Percentiles rank a stretch among this genome's conserved stretches.
Conservation (phyloP, 1,140 invertebrate genomes). For the Achroia grisella region DNA sequence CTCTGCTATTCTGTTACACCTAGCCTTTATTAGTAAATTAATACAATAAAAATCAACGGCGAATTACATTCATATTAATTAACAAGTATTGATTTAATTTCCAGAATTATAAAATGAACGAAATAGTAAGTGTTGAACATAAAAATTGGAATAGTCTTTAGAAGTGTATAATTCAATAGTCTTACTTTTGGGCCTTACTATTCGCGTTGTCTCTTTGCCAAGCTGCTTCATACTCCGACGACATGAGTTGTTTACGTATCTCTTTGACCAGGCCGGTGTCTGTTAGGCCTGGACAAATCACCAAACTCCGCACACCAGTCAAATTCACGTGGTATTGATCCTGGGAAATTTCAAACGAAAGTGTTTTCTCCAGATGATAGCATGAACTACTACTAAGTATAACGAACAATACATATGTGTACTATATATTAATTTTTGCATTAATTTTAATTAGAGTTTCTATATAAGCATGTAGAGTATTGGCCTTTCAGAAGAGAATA, state of each 20-base stretch:
- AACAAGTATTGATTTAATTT: no score
- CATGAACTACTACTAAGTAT: no score
- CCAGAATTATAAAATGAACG: no score
- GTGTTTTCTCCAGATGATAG: not conserved
- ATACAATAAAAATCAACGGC: no score
- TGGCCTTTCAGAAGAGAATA: no score
- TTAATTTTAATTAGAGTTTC: not conserved
- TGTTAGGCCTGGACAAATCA: constrained; percentile 70
- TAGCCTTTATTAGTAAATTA: no score
- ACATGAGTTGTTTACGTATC: constrained; percentile 76
- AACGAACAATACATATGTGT: no score
- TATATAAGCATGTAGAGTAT: not conserved
- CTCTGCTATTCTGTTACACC: no score
- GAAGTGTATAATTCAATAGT: not conserved
- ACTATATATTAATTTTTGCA: no score
- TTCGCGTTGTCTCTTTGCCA: constrained; percentile 79
- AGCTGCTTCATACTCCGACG: constrained; percentile 79
- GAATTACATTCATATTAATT: no score
- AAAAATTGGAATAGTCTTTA: not conserved
- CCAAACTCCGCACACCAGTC: constrained; percentile 70
- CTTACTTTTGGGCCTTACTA: constrained; percentile 77
- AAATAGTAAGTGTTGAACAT: no score
- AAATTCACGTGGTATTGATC: constrained; percentile 68
- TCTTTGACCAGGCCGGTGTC: constrained; percentile 70
- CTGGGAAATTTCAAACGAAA: constrained; percentile 24